These are phyloP conservation scores for Spialia ferax DNA, from an alignment of 2,888 invertebrate genomes.

Conservation along the genomic window DNA sequence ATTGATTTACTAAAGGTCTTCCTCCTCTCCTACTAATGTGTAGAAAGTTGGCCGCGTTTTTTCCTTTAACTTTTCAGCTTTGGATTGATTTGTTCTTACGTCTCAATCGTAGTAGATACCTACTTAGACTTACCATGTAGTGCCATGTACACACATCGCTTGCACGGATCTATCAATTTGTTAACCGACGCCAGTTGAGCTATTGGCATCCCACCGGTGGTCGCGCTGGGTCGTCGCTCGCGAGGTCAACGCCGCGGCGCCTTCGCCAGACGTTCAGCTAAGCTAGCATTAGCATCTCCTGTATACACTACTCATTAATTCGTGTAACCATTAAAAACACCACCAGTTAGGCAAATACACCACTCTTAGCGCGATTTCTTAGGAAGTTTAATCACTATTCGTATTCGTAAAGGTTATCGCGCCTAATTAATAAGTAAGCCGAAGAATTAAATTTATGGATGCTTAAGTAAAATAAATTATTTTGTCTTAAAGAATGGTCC, in stretches of 20 bases:
- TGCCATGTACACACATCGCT: background rate
- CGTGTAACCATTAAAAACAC: conserved; percentile 12
- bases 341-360: no score
- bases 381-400: background rate
- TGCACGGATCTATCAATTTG: conserved; percentile 19
- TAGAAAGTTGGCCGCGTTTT: background rate
- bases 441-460: no score
- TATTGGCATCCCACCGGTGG: conserved; percentile 44
- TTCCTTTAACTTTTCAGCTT: background rate
- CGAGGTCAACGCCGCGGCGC: conserved; percentile 79
- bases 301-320: conserved; percentile 28
- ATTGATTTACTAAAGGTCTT: no score
- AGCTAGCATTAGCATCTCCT: conserved; percentile 26
- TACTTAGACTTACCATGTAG: no score
- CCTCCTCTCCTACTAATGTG: no score
- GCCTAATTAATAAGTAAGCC: no score
- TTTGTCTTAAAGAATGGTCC: no score
- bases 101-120: background rate
- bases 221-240: conserved; percentile 76
- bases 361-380: conserved; percentile 10
- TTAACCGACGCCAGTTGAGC: conserved; percentile 41
- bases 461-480: no score
- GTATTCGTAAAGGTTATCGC: no score
- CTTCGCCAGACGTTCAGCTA: conserved; percentile 37
- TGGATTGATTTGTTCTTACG: background rate